These are phyloP conservation scores for Dufourea novaeangliae DNA, from an alignment of 1,140 invertebrate genomes.

Conservation along the genomic window DNA sequence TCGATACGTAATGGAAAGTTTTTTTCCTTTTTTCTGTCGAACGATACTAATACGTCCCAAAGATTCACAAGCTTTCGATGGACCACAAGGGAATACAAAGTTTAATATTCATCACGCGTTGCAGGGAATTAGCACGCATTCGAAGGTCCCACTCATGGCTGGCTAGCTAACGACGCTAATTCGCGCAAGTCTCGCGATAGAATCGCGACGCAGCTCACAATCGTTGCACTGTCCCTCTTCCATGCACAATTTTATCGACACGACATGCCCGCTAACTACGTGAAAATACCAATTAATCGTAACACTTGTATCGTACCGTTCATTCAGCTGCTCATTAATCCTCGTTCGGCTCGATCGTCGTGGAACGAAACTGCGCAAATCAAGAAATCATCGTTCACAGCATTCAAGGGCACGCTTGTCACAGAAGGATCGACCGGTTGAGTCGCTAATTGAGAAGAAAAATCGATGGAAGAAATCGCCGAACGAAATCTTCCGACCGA, in stretches of 20 bases:
- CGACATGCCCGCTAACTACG: neutral
- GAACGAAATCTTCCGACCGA: no score
- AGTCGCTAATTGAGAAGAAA: no score
- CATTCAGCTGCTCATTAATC: neutral
- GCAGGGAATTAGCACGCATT: conserved; percentile 51
- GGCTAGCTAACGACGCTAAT: conserved; percentile 48
- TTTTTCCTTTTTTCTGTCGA: no score
- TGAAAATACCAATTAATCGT: neutral
- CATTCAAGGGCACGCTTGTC: no score
- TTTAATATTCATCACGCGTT: conserved; percentile 21
- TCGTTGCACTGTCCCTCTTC: conserved; percentile 31
- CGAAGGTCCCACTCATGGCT: conserved; percentile 39
- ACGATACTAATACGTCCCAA: no score
- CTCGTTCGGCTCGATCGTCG: conserved; percentile 7
- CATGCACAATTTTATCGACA: neutral
- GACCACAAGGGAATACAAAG: neutral
- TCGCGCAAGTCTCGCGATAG: conserved; percentile 34
- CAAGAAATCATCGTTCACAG: no score
- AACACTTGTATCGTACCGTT: neutral
- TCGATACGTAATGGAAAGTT: no score
- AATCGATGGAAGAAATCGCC: neutral
- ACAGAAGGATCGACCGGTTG: no score
- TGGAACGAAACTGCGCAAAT: no score
- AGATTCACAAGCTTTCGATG: neutral
- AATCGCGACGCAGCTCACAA: conserved; percentile 41